Evolutionary conservation across 2,113 vertebrate genomes (phyloP).

Genomic region (Megaceryle torquata): DNA sequence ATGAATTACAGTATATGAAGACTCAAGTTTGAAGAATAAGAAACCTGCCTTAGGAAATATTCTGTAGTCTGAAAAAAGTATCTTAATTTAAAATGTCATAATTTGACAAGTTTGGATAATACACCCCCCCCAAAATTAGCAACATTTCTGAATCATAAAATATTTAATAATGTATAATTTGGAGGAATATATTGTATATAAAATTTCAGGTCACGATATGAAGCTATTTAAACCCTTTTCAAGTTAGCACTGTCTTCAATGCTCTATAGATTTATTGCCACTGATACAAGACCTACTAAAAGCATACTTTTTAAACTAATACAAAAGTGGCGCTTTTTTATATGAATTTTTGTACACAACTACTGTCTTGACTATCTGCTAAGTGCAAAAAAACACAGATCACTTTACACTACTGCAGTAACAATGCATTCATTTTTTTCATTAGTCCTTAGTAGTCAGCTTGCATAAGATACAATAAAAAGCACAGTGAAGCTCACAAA

Average conservation of each 20-base stretch:
- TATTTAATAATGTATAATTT: slow-evolving; percentile 95
- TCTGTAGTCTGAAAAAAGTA: neutral
- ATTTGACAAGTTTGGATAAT: slow-evolving; percentile 38
- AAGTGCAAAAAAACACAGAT: slow-evolving; percentile 85
- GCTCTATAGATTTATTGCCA: slow-evolving; percentile 78
- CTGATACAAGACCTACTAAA: slow-evolving; percentile 82
- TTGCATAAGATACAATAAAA: slow-evolving; percentile 77
- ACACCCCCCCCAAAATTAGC: slow-evolving; percentile 32
- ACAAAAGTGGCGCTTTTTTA: slow-evolving; percentile 74
- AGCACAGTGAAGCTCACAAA: slow-evolving; percentile 77
- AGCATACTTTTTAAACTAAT: slow-evolving; percentile 79
- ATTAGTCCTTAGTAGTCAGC: slow-evolving; percentile 86
- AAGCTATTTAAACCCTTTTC: slow-evolving; percentile 84
- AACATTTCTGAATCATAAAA: slow-evolving; percentile 87
- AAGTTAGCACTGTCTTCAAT: slow-evolving; percentile 77
- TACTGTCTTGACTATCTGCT: slow-evolving; percentile 64
- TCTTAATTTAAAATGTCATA: neutral
- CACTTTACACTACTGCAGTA: slow-evolving; percentile 77
- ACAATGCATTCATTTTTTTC: slow-evolving; percentile 86
- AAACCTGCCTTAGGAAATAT: slow-evolving; percentile 2
- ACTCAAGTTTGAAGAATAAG: slow-evolving; percentile 14
- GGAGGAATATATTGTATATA: slow-evolving; percentile 94
- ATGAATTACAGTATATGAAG: neutral
- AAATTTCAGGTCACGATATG: slow-evolving; percentile 94
- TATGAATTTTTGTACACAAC: slow-evolving; percentile 61